Conservation (phyloP, 2,888 invertebrate genomes). For the Stenchaetothrips biformis region DNA sequence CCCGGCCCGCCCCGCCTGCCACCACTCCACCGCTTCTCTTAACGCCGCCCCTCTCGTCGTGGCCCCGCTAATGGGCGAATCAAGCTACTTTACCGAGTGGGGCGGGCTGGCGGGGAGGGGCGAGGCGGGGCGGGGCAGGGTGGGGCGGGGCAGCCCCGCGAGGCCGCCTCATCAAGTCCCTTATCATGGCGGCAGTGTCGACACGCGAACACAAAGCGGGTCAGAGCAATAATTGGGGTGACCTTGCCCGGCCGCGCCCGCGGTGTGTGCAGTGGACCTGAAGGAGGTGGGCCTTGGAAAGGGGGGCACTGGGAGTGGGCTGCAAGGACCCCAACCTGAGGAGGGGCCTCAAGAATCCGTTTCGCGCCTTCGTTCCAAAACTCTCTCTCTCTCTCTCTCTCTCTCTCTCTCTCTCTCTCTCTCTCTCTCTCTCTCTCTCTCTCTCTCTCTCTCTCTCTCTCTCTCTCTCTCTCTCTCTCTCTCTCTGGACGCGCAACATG, state of each 20-base stretch:
- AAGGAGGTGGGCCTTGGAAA: no score
- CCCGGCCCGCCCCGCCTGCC: neutral
- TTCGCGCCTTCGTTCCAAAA: no score
- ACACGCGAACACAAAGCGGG: neutral
- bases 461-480: no score
- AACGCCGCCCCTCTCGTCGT: no score
- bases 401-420: conserved; percentile 26
- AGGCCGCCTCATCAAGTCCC: neutral
- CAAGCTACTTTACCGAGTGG: neutral
- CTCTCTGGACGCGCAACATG: no score
- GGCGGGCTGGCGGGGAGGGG: neutral
- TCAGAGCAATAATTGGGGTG: neutral
- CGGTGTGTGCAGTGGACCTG: neutral
- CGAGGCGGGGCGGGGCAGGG: neutral
- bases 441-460: no score
- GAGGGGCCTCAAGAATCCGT: no score
- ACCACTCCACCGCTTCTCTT: neutral
- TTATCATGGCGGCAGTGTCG: neutral
- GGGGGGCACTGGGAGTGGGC: no score
- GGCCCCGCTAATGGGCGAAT: neutral
- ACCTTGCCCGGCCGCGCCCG: neutral
- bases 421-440: conserved; percentile 24
- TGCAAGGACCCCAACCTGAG: no score
- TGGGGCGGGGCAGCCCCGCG: neutral
- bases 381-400: no score